Base-by-base conservation (phyloP, 2,113 vertebrate species). In the Mesitornis unicolor region DNA sequence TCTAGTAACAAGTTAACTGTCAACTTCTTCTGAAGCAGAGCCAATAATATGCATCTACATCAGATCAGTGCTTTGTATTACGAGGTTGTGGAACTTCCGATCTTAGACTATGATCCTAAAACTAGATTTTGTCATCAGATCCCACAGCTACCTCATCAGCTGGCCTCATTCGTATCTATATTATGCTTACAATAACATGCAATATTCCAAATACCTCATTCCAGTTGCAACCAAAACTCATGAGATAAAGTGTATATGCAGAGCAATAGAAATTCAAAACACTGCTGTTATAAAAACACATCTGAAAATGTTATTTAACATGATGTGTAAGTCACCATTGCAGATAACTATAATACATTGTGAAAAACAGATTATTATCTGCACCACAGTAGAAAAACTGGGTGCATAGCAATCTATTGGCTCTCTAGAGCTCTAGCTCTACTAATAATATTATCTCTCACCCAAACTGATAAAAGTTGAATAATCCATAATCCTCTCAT, bases 391-490 rank as follows among this genome's bases (percentile, higher is more conserved):
- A 87, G 70, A 83, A 91, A 79, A 83, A 35, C 17, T 16, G 81
- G 33, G 67, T 36, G 7, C 4, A 20, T 47, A 85, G 14, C 33
- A 83, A 74, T 9, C 35, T 73, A 42, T 33, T 76, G 33, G 9
- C 18, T 77, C 8, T 73, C 45, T 65, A 69, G 31, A 94, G n/a
- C 15, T 87, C 69, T 43, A 53, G 10, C 7, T 78, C 28, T 83
- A 35, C 42, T 59, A 87, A 79, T 83, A 94, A 85, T 64, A n/a
- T 70, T 76, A 51, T 88, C 90, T 95, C 51, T 89, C 77, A 94
- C 11, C 5, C 63, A 83, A 75, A 77, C 20, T 87, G 36, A 45
- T 54, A 54, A 40, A 79, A 90, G 31, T 63, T 36, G 26, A 81
- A 77, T 54, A 51, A 91, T 81, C 31, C 19, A n/a, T 87, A 59